Evolutionary conservation across 2,888 invertebrate genomes (phyloP), one percentile per base, ranked within the genome.

Genomic region (Trissolcus japonicus): DNA sequence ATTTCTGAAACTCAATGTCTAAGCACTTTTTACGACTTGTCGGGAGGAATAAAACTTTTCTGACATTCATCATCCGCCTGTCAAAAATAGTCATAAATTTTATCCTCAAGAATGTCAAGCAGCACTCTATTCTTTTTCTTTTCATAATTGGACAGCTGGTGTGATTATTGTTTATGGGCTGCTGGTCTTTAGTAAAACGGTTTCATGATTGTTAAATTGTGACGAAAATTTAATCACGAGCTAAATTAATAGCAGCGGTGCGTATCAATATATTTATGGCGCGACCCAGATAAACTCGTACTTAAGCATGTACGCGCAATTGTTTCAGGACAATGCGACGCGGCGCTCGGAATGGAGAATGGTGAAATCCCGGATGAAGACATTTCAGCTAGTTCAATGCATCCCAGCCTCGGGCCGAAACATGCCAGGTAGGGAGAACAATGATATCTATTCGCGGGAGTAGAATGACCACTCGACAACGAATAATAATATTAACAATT

Each of bases 301-400:
- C 60, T 68, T 75, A 72, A 80, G 69, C 68, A 67, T 80, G 65
- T 65, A 59, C 75, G 56, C 46, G 73, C 62, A 80, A 83, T 84
- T 85, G 82, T 88, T 88, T 81, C 84, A 88, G 88, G 84, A 84
- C 87, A 87, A 87, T 88, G 88, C 81, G 84, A 78, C 72, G 79
- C 82, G 62, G 83, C 86, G 55, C 80, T 88, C 83, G 88, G 88
- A 76, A 88, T 88, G 88, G 87, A 88, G 83, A 87, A 80, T 80
- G 87, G 88, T 78, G 87, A 88, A 82, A 88, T 88, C 83, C 85
- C 86, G 69, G 87, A 88, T 81, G 88, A 88, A 83, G 88, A 88
- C 84, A 88, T 88, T 83, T 84, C 88, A 66, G 88, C 88, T 66
- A 88, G 88, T 80, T 88, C 88, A 71, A 87, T 87, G 86, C 88